A percentile compares a stretch with the other conserved stretches of the same genome.
These are phyloP conservation scores for Zaprionus vittiger DNA, from an alignment of 1,140 invertebrate species.

Conservation along the genomic window DNA sequence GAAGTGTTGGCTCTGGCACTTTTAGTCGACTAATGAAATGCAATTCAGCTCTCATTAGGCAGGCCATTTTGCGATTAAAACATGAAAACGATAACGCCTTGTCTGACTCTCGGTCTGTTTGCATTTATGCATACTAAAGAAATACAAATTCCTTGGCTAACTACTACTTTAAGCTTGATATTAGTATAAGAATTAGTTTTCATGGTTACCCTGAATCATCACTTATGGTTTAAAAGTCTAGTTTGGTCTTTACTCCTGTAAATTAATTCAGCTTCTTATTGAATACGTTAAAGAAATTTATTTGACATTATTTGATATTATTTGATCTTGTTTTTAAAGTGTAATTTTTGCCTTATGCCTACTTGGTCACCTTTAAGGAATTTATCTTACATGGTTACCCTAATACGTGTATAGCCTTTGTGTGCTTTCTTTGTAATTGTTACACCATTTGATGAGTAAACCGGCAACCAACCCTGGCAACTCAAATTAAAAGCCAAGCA, in stretches of 20 bases:
- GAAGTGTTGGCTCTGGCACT: slow-evolving; percentile 51
- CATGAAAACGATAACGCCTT: slow-evolving; percentile 19
- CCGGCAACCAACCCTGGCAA: slow-evolving; percentile 6
- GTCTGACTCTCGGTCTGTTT: neutral
- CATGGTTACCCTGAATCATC: neutral
- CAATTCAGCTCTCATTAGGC: slow-evolving; percentile 78
- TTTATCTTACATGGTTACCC: neutral
- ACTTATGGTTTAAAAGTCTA: no score
- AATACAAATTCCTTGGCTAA: neutral
- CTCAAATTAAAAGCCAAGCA: slow-evolving; percentile 18
- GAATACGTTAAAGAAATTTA: neutral
- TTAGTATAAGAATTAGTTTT: neutral
- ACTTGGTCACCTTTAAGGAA: neutral
- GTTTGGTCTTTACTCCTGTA: no score
- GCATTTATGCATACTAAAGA: neutral
- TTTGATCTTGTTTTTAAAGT: neutral
- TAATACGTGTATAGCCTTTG: neutral
- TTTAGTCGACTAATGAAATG: slow-evolving; percentile 71
- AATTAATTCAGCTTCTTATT: neutral
- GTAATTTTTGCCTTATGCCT: neutral
- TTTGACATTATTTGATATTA: neutral
- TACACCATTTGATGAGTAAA: neutral
- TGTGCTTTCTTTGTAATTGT: neutral
- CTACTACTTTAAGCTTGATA: no score
- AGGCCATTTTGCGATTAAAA: slow-evolving; percentile 68